phyloP scores from a whole-genome alignment of 2,888 invertebrate species.

The Philereme vetulata region DNA sequence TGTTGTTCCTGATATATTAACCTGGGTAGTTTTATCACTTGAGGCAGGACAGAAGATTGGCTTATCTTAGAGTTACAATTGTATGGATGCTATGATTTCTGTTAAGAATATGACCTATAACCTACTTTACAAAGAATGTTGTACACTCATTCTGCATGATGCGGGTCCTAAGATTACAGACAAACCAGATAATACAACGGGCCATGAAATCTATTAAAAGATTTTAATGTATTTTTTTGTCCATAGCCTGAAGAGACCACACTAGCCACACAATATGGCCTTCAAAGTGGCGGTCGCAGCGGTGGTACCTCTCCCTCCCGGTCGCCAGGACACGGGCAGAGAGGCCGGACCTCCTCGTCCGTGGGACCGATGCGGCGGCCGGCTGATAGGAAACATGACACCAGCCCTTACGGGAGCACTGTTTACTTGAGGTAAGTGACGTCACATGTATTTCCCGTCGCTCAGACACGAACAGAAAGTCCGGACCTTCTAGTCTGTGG shows the following conservation, averaged over 20 bases:
- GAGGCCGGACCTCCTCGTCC: conserved; percentile 73
- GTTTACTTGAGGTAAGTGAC: conserved; percentile 82
- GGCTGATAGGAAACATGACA: conserved; percentile 91
- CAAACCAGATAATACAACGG: neutral
- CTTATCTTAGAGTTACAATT: too few species aligned
- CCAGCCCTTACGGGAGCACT: conserved; percentile 91
- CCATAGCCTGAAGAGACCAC: conserved; percentile 73
- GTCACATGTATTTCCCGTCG: too few species aligned
- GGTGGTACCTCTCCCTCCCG: conserved; percentile 73
- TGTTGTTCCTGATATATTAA: too few species aligned
- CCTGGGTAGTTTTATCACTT: too few species aligned
- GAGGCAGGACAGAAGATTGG: too few species aligned
- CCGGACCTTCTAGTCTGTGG: too few species aligned
- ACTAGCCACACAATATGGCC: conserved; percentile 68
- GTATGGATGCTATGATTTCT: too few species aligned
- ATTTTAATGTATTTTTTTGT: neutral
- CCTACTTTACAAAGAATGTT: too few species aligned
- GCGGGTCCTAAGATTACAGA: too few species aligned
- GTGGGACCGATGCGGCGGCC: conserved; percentile 92
- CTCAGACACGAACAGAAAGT: too few species aligned
- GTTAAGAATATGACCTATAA: too few species aligned
- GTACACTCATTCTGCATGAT: too few species aligned
- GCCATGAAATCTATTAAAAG: neutral
- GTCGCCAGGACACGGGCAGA: conserved; percentile 66
- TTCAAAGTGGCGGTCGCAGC: conserved; percentile 66